phyloP scores from a whole-genome alignment of 2,888 invertebrate species.

The Cephalotes varians region DNA sequence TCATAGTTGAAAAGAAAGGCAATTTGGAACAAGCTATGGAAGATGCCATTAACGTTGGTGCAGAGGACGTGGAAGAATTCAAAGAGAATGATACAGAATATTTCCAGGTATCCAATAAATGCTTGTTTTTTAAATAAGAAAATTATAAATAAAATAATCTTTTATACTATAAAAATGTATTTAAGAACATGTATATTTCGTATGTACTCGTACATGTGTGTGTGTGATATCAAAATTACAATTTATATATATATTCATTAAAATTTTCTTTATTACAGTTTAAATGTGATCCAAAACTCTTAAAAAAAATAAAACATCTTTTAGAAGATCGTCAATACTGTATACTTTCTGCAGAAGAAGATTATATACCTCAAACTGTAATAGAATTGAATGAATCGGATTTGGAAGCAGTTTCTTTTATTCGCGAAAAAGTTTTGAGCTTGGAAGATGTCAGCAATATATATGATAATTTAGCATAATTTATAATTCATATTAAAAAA shows the following conservation, averaged over 20 bases:
- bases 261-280: constrained; percentile 86
- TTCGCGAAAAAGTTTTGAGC: constrained; percentile 87
- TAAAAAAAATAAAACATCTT: constrained; percentile 84
- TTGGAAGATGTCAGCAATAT: constrained; percentile 88
- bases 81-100: constrained; percentile 83
- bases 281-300: constrained; percentile 86
- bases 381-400: constrained; percentile 87
- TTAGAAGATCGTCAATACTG: constrained; percentile 86
- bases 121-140: neutral
- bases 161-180: neutral
- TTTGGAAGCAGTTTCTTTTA: constrained; percentile 84
- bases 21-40: constrained; percentile 88
- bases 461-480: constrained; percentile 87
- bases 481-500: neutral
- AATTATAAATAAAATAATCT: constrained; percentile 11
- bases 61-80: constrained; percentile 89
- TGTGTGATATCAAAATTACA: neutral
- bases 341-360: constrained; percentile 86
- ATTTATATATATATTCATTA: constrained; percentile 1
- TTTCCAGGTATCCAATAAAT: constrained; percentile 76
- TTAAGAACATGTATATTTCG: neutral
- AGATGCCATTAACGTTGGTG: constrained; percentile 90
- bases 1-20: constrained; percentile 86
- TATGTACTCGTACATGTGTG: neutral
- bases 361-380: constrained; percentile 86